These are phyloP conservation scores for Panagrolaimus sp. DNA, from an alignment of 1,140 invertebrate species.

Conservation along the genomic window DNA sequence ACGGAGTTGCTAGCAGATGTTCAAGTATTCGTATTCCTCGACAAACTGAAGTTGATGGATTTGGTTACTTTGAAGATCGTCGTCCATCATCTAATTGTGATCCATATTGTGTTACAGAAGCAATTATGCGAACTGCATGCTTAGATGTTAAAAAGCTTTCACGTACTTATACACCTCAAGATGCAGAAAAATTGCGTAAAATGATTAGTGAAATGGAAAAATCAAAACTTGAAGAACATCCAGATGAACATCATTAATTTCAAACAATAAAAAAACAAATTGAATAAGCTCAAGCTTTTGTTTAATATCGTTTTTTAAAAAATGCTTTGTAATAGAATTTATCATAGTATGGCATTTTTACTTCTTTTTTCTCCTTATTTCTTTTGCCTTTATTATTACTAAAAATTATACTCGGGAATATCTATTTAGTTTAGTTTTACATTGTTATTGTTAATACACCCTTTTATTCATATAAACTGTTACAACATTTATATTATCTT, in stretches of 20 bases:
- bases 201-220: conserved; percentile 33
- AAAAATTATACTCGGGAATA: background rate
- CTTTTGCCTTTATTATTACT: background rate
- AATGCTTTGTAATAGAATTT: background rate
- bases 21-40: conserved; percentile 76
- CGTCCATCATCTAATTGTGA: conserved; percentile 88
- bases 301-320: too few species aligned
- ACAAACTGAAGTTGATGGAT: conserved; percentile 73
- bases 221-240: conserved; percentile 30
- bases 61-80: conserved; percentile 84
- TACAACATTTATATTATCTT: too few species aligned
- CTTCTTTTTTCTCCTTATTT: too few species aligned
- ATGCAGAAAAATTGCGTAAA: conserved; percentile 42
- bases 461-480: background rate
- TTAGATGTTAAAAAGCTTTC: conserved; percentile 53
- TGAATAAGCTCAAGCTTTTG: too few species aligned
- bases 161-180: conserved; percentile 38
- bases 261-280: background rate
- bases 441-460: background rate
- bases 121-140: conserved; percentile 48
- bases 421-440: background rate
- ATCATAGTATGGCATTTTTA: too few species aligned
- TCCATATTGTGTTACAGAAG: conserved; percentile 68
- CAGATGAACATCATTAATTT: conserved; percentile 8
- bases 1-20: conserved; percentile 71